Percentiles rank a stretch among this genome's conserved stretches.
phyloP scores from a whole-genome alignment of 2,113 vertebrate species.

The Chloropsis cyanopogon region DNA sequence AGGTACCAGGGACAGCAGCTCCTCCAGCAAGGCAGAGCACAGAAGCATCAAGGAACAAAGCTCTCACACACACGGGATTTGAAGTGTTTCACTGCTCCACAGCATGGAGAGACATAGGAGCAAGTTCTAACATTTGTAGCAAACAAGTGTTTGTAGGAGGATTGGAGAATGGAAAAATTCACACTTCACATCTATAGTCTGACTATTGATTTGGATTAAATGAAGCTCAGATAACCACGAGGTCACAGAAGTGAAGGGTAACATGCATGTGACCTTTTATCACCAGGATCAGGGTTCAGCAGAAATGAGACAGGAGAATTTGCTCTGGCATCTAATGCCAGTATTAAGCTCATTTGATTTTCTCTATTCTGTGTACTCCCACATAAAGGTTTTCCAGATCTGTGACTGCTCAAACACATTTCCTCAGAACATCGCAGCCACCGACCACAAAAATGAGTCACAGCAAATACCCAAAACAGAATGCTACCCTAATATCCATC shows the following conservation, averaged over 20 bases:
- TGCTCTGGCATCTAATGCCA: background rate
- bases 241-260: background rate
- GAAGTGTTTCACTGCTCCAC: background rate
- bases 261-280: background rate
- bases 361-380: background rate
- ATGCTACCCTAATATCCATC: background rate
- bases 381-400: background rate
- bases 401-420: background rate
- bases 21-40: background rate
- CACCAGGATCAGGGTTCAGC: background rate
- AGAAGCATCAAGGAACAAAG: fast-evolving
- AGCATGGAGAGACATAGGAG: background rate
- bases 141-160: background rate
- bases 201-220: background rate
- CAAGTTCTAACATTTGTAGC: background rate
- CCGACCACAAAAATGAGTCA: background rate
- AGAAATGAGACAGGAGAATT: background rate
- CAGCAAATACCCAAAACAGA: background rate
- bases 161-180: fast-evolving
- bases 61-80: background rate
- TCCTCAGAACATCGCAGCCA: background rate
- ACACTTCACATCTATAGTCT: background rate
- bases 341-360: background rate
- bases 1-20: background rate
- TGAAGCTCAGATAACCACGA: background rate